These are phyloP conservation scores for Chelmon rostratus DNA, from an alignment of 2,797 vertebrate genomes.

Conservation along the genomic window DNA sequence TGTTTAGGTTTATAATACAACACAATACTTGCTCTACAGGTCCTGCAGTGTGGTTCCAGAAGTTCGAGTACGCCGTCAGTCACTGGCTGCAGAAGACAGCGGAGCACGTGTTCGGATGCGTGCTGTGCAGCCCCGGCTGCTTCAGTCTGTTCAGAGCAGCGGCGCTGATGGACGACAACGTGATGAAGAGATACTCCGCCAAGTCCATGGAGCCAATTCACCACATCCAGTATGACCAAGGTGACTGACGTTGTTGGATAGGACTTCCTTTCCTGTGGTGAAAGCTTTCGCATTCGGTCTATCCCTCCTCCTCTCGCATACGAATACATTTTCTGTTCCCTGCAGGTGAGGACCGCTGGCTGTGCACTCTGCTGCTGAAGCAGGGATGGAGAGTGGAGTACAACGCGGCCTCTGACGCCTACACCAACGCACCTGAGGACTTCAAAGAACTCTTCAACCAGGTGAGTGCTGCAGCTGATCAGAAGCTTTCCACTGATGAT, in stretches of 20 bases:
- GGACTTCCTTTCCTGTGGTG: background rate
- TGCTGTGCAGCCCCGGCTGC: conserved; percentile 86
- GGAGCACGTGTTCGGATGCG: conserved; percentile 83
- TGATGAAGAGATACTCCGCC: conserved; percentile 84
- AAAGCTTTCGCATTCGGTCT: background rate
- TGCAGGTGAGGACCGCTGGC: conserved; percentile 88
- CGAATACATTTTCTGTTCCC: background rate
- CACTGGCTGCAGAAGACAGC: conserved; percentile 87
- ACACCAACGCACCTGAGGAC: conserved; percentile 85
- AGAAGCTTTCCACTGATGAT: background rate
- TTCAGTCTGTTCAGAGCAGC: conserved; percentile 85
- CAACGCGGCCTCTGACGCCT: conserved; percentile 85
- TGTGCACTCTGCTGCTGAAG: conserved; percentile 85
- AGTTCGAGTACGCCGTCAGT: conserved; percentile 86
- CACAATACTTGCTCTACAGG: conserved; percentile 58
- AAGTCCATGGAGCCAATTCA: conserved; percentile 76
- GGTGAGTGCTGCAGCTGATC: conserved; percentile 37
- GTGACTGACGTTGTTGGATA: conserved; percentile 48
- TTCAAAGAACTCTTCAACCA: conserved; percentile 88
- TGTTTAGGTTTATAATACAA: background rate
- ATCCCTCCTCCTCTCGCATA: background rate
- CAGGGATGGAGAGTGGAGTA: conserved; percentile 88
- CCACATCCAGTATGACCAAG: conserved; percentile 86
- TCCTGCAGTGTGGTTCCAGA: conserved; percentile 87
- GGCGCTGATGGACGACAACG: conserved; percentile 86